phyloP scores from a whole-genome alignment of 2,888 invertebrate genomes.

The Panzeria rudis region DNA sequence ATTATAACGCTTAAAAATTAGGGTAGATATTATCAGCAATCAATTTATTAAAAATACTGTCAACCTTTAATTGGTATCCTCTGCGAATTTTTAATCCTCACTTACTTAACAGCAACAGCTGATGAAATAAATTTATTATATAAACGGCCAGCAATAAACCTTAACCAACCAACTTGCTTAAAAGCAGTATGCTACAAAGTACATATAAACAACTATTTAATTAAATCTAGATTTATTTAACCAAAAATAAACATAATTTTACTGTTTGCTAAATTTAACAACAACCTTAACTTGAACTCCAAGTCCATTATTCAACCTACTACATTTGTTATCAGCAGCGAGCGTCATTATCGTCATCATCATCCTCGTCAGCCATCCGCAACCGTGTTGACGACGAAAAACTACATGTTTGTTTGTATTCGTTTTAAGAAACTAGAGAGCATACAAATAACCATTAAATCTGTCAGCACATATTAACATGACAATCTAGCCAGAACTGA shows the following conservation, averaged over 20 bases:
- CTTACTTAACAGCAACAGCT: not conserved
- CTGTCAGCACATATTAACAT: constrained; percentile 76
- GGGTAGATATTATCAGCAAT: constrained; percentile 43
- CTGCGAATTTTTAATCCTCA: constrained; percentile 24
- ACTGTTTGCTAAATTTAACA: constrained; percentile 60
- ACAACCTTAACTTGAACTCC: constrained; percentile 54
- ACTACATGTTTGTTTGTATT: constrained; percentile 53
- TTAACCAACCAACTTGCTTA: constrained; percentile 50
- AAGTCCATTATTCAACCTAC: constrained; percentile 63
- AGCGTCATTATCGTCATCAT: constrained; percentile 41
- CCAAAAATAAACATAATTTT: constrained; percentile 52
- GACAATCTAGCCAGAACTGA: constrained; percentile 72
- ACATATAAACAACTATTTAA: constrained; percentile 61
- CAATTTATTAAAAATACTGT: constrained; percentile 48
- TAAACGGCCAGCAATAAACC: constrained; percentile 44
- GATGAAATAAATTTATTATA: constrained; percentile 30
- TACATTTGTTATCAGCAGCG: constrained; percentile 54
- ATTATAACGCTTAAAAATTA: constrained; percentile 50
- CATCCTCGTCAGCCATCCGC: constrained; percentile 54
- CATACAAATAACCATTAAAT: constrained; percentile 76
- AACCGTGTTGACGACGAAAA: constrained; percentile 45
- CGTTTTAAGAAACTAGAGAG: constrained; percentile 64
- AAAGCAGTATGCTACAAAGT: constrained; percentile 3
- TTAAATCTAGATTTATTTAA: constrained; percentile 63
- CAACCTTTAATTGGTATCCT: constrained; percentile 41